Evolutionary conservation across 2,113 vertebrate genomes (phyloP).

Genomic region (Empidonax traillii): DNA sequence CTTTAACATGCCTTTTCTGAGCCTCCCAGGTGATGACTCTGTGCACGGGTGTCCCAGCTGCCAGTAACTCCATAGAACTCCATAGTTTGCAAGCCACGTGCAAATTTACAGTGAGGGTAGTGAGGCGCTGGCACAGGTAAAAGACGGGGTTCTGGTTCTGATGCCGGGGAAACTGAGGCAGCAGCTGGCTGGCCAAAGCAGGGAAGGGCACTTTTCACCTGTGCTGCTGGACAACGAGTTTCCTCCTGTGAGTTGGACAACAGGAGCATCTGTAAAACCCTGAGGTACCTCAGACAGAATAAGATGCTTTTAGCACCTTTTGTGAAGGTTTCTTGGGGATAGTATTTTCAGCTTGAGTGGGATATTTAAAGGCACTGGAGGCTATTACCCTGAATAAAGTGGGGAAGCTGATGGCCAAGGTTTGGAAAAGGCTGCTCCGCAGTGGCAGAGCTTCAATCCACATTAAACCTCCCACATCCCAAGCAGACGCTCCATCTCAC

Average conservation of each 20-base stretch:
- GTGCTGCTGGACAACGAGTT: background rate
- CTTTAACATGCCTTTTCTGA: background rate
- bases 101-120: background rate
- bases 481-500: fast-evolving
- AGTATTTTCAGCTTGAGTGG: background rate
- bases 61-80: background rate
- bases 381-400: background rate
- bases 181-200: background rate
- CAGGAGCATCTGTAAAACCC: background rate
- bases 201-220: background rate
- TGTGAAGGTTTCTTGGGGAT: background rate
- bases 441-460: background rate
- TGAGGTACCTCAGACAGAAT: background rate
- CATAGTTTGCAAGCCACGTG: fast-evolving
- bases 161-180: background rate
- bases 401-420: background rate
- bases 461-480: background rate
- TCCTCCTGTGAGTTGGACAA: background rate
- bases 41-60: background rate
- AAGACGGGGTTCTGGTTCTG: background rate
- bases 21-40: background rate
- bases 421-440: background rate
- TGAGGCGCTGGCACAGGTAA: background rate
- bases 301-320: background rate
- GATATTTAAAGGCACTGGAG: background rate